Evolutionary conservation across 2,113 vertebrate genomes (phyloP), one percentile per base, ranked within the genome.

Genomic region (Rallus limicola): DNA sequence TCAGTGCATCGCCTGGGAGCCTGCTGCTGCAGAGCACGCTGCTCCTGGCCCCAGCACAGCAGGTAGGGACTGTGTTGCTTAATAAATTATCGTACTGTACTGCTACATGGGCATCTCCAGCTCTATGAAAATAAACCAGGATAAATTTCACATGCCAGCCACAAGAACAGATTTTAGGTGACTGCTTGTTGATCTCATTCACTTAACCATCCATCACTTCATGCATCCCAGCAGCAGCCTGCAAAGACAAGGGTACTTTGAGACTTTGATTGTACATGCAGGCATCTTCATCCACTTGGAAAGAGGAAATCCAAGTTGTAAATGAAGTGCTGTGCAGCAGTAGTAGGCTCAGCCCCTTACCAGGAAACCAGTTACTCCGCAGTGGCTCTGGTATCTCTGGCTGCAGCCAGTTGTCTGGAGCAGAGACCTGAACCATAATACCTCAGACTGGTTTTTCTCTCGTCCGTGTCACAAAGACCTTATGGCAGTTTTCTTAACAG

Each of bases 381-480:
- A 88, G 67, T 79, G 59, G 59, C 72, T 91, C 81, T 63, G 50
- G 40, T 65, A n/a, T 69, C 80, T 96, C 83, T 92, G 92, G 64
- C 91, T 89, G 86, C 90, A 77, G 74, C 29, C n/a, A 48, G 18
- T 21, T 50, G 14, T 71, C 36, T 63, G 78, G 93, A 91, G 91
- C 44, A 88, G 78, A 95, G 77, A 83, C 21, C 64, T 86, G 95
- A 91, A 64, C 11, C 48, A 71, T 80, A 55, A 80, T 60, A 68
- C n/a, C 59, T 90, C 64, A 9, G 18, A 64, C 25, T 31, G 24
- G 0, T n/a, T 78, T 71, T 87, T 77, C 50, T 18, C 74, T 76
- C 52, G 12, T 67, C 79, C 86, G 34, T 58, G 29, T 18, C 55
- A 36, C 68, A 75, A 38, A 59, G 72, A 62, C 64, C 62, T 79